A percentile compares a stretch with the other conserved stretches of the same genome.
Evolutionary conservation across 2,797 vertebrate species (phyloP).

Genomic region (Naso thynnoides): DNA sequence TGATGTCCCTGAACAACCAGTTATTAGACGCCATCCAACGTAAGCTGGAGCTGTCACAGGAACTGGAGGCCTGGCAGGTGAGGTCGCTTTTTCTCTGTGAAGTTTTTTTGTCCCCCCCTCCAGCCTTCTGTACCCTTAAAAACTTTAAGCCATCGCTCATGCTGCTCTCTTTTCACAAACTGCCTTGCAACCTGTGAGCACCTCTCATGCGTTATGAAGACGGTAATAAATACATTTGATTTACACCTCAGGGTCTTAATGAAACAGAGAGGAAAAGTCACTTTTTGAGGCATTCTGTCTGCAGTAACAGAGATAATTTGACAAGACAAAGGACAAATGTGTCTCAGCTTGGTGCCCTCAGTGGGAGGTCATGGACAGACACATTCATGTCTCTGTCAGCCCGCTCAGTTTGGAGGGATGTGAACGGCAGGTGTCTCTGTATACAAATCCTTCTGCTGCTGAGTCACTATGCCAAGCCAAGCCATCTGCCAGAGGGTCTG

Average conservation of each 20-base stretch:
- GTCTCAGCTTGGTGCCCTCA: slow-evolving; percentile 21
- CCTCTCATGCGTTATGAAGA: not conserved
- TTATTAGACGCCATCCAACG: slow-evolving; percentile 89
- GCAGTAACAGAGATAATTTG: not conserved
- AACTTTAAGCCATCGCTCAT: not conserved
- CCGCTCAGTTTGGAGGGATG: slow-evolving; percentile 37
- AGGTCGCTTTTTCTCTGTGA: not conserved
- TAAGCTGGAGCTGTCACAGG: slow-evolving; percentile 90
- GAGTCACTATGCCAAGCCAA: slow-evolving; percentile 40
- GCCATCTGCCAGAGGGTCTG: slow-evolving; percentile 53
- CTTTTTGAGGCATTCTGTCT: not conserved
- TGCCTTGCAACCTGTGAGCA: not conserved
- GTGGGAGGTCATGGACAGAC: slow-evolving; percentile 28
- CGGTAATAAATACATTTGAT: not conserved
- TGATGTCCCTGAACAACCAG: slow-evolving; percentile 88
- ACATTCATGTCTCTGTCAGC: slow-evolving; percentile 15
- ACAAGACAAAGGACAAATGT: slow-evolving; percentile 5
- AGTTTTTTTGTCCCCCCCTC: not conserved
- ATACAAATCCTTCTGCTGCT: slow-evolving; percentile 44
- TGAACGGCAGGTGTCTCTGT: slow-evolving; percentile 58
- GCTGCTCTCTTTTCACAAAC: not conserved
- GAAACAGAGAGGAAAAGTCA: not conserved
- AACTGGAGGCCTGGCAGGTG: slow-evolving; percentile 93
- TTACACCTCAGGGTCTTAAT: not conserved
- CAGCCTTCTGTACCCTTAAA: not conserved